Conservation (phyloP, 2,888 invertebrate species). For the Lobophora halterata region DNA sequence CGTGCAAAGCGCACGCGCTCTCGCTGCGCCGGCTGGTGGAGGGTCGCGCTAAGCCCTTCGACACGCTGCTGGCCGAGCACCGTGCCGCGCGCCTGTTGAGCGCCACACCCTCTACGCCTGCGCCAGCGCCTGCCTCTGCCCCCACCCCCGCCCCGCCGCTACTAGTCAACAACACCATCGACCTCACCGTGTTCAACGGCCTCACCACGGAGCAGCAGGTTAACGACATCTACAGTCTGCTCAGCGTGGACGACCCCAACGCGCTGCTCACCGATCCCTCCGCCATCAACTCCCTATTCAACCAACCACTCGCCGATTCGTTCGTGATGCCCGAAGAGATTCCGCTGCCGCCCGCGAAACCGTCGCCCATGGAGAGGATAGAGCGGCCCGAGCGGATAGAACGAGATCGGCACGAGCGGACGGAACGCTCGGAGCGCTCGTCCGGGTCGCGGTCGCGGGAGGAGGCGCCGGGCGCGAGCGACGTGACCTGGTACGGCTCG, state of each 20-base stretch:
- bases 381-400: constrained; percentile 39
- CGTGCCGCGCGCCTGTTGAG: constrained; percentile 82
- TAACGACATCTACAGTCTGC: constrained; percentile 66
- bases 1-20: constrained; percentile 85
- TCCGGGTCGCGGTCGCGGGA: constrained; percentile 38
- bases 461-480: constrained; percentile 51
- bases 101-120: constrained; percentile 40
- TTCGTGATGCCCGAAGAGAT: constrained; percentile 58
- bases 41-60: constrained; percentile 87
- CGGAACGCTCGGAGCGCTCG: constrained; percentile 32
- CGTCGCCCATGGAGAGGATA: constrained; percentile 29
- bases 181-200: constrained; percentile 59
- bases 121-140: constrained; percentile 34
- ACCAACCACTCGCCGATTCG: constrained; percentile 57
- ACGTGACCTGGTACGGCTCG: constrained; percentile 74
- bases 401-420: constrained; percentile 42
- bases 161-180: constrained; percentile 62
- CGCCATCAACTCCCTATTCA: constrained; percentile 59
- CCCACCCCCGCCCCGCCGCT: constrained; percentile 47
- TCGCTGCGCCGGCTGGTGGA: constrained; percentile 85
- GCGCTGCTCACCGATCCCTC: constrained; percentile 61
- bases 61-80: constrained; percentile 87
- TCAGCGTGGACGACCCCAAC: constrained; percentile 60
- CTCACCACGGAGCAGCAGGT: constrained; percentile 67
- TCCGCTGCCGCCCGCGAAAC: constrained; percentile 39